Percentiles rank a stretch among this genome's conserved stretches.
phyloP scores from a whole-genome alignment of 2,888 invertebrate genomes.

The Dasypogon diadema region DNA sequence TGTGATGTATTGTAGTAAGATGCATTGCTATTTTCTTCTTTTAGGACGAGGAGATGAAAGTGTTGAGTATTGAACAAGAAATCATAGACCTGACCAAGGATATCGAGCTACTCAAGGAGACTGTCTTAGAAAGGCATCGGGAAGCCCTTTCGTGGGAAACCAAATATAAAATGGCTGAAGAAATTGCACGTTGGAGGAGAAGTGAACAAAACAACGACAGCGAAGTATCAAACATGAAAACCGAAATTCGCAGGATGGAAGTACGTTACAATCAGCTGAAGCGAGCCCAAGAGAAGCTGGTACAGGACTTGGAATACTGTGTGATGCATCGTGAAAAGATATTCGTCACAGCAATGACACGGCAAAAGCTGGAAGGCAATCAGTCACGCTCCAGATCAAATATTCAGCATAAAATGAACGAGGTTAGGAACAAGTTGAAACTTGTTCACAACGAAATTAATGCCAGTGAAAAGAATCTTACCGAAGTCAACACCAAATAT shows the following conservation, averaged over 20 bases:
- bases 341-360: conserved; percentile 72
- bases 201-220: conserved; percentile 76
- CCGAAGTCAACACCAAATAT: conserved; percentile 60
- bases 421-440: conserved; percentile 72
- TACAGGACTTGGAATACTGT: conserved; percentile 76
- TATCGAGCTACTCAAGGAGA: conserved; percentile 70
- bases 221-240: conserved; percentile 81
- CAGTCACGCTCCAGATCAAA: conserved; percentile 70
- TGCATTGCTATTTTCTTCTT: neutral
- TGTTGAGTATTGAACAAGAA: conserved; percentile 77
- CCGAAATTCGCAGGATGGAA: conserved; percentile 87
- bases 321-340: conserved; percentile 76
- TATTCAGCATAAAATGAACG: conserved; percentile 72
- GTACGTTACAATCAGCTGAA: conserved; percentile 69
- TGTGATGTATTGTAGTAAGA: neutral
- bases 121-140: conserved; percentile 76
- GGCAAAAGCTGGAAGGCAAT: conserved; percentile 70
- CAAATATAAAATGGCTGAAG: conserved; percentile 79
- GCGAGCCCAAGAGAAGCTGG: conserved; percentile 67
- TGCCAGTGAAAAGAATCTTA: conserved; percentile 60
- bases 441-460: conserved; percentile 68
- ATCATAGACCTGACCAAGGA: conserved; percentile 76
- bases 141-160: conserved; percentile 86
- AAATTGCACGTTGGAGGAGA: conserved; percentile 77
- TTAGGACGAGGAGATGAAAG: conserved; percentile 77